Evolutionary conservation across 1,140 invertebrate genomes (phyloP).

Genomic region (Copidosoma floridanum): DNA sequence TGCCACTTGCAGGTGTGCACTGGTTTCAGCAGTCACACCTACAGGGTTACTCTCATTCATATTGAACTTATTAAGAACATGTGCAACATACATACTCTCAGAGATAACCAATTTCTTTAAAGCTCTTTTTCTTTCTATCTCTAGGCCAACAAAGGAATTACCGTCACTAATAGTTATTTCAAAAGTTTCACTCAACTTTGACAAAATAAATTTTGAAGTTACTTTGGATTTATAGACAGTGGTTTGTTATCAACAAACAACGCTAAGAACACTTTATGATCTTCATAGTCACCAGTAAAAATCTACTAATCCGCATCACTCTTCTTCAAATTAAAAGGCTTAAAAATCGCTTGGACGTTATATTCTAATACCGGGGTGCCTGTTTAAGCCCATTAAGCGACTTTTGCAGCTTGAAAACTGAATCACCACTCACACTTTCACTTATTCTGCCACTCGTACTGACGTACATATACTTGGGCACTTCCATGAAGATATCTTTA

Average conservation of each 20-base stretch:
- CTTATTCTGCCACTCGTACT: no score
- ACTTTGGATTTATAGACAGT: conserved; percentile 21
- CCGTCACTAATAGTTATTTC: conserved; percentile 28
- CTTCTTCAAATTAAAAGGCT: conserved; percentile 22
- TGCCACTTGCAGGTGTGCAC: not conserved
- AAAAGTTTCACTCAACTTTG: conserved; percentile 29
- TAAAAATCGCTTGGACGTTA: conserved; percentile 15
- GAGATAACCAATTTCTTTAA: conserved; percentile 25
- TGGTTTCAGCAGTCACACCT: conserved; percentile 19
- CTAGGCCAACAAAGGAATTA: conserved; percentile 34
- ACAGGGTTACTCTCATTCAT: conserved; percentile 18
- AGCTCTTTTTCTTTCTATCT: conserved; percentile 31
- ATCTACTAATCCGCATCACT: conserved; percentile 30
- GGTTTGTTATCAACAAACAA: conserved; percentile 28
- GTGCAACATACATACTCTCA: conserved; percentile 20
- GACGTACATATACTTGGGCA: conserved; percentile 42
- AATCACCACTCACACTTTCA: conserved; percentile 15
- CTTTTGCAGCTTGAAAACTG: conserved; percentile 38
- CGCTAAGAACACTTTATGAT: conserved; percentile 6
- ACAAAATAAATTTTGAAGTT: conserved; percentile 20
- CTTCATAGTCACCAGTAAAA: conserved; percentile 18
- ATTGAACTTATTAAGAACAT: conserved; percentile 24
- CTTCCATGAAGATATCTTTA: conserved; percentile 49
- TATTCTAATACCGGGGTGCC: conserved; percentile 41
- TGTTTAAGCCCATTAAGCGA: conserved; percentile 49